Evolutionary conservation across 2,797 vertebrate genomes (phyloP), one percentile per base, ranked within the genome.

Genomic region (Macropodus opercularis): DNA sequence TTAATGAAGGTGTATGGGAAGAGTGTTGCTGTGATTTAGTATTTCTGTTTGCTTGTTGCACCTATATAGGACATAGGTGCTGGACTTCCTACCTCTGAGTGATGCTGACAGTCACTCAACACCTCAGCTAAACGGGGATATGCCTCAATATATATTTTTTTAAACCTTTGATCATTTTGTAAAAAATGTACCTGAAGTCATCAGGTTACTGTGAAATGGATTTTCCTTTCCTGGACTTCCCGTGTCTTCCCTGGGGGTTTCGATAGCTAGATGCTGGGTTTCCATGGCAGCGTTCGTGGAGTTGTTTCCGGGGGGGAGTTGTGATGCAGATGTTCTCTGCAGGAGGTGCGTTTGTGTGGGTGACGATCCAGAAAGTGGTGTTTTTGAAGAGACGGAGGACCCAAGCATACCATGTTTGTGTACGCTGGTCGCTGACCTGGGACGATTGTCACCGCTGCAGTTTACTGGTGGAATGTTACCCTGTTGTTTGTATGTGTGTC

Each of bases 321-420:
- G 79, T 70, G 72, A 76, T 89, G 86, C 92, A 93, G 92, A 90
- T 93, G 92, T 92, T 90, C 87, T 81, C 89, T 77, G 87, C 74
- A 67, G 85, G 90, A 75, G 83, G 76, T 80, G 70, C 1, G 38
- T 40, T 61, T 40, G 55, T 69, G 63, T 36, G 42, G 31, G 77
- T 78, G 53, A 40, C 2, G 24, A 72, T 77, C 43, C 36, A 68
- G 42, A 71, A 75, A 72, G 70, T 79, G 54, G 60, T 69, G 65
- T 77, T 77, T 79, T 67, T 60, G 72, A 77, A 65, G 41, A 74
- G 81, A 67, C 53, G 32, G 64, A 2, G 47, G 77, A 81, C 47
- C 8, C 69, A 83, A 81, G 84, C 82, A 77, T 35, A 32, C 66
- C 3, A 36, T 84, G 79, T 88, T 86, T 88, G 84, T 87, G 82